Percentiles rank a stretch among this genome's conserved stretches.
phyloP scores from a whole-genome alignment of 2,113 vertebrate species.

The Microtus montanus region DNA sequence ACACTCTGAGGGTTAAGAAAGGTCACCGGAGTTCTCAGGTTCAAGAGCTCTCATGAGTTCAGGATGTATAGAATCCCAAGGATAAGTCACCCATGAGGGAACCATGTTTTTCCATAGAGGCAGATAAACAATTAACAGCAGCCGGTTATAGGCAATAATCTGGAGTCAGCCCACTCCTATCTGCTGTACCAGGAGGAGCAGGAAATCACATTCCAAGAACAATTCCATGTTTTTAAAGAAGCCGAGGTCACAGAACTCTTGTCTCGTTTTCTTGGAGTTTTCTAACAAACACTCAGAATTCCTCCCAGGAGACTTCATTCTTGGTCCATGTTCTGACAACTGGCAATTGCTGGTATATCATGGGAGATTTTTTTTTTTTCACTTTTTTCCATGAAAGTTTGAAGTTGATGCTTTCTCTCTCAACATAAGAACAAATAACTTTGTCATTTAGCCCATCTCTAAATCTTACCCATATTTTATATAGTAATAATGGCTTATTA shows the following conservation, averaged over 20 bases:
- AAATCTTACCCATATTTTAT: background rate
- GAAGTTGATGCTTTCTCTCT: background rate
- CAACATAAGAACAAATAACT: background rate
- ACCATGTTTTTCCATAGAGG: background rate
- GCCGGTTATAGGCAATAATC: background rate
- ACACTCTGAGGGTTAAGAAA: background rate
- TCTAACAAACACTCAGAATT: background rate
- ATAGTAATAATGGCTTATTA: background rate
- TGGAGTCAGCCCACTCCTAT: background rate
- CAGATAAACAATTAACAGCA: background rate
- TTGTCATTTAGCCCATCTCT: background rate
- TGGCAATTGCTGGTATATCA: background rate
- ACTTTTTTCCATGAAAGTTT: background rate
- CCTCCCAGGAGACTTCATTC: background rate
- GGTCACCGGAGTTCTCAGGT: background rate
- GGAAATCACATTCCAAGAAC: background rate
- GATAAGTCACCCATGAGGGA: background rate
- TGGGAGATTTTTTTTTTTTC: background rate
- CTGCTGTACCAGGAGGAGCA: background rate
- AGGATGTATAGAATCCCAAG: background rate
- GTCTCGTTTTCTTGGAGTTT: background rate
- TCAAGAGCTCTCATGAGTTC: background rate
- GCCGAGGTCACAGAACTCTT: background rate
- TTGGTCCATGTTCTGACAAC: background rate
- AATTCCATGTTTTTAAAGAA: background rate